These are phyloP conservation scores for Saccopteryx leptura DNA, from an alignment of 2,113 vertebrate species.

Conservation along the genomic window DNA sequence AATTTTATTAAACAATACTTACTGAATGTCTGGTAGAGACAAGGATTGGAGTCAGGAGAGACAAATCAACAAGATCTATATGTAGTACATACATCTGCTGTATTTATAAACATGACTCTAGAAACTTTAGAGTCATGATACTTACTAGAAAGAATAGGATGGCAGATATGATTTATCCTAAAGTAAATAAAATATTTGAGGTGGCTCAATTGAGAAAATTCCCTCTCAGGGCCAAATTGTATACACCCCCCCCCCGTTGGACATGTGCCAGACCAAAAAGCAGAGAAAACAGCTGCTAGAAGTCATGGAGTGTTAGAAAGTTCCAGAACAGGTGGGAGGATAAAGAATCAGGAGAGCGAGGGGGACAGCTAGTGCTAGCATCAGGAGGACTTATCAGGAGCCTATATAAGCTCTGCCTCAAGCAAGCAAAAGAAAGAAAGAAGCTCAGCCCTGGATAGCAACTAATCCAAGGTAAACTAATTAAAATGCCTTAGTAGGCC, in stretches of 20 bases:
- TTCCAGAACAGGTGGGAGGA: conserved; percentile 27
- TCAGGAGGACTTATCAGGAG: conserved; percentile 17
- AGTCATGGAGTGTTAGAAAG: background rate
- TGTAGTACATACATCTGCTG: background rate
- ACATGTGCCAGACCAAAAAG: conserved; percentile 42
- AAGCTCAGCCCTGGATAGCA: background rate
- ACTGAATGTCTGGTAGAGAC: conserved; percentile 18
- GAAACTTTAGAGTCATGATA: conserved; percentile 38
- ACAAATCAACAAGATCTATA: conserved; percentile 18
- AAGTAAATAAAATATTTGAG: conserved; percentile 66
- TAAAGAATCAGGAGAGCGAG: conserved; percentile 53
- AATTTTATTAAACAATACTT: conserved; percentile 47
- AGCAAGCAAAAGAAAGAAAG: background rate
- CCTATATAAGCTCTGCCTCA: background rate
- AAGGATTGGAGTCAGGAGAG: background rate
- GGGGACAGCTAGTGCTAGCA: background rate
- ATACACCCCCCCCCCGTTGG: background rate
- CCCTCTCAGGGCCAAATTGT: background rate
- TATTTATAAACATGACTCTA: conserved; percentile 60
- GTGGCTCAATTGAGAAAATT: conserved; percentile 42
- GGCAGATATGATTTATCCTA: conserved; percentile 42
- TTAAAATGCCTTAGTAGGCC: conserved; percentile 6
- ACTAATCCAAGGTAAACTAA: conserved; percentile 4
- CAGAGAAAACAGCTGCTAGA: conserved; percentile 62
- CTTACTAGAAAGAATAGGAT: conserved; percentile 37